A percentile compares a stretch with the other conserved stretches of the same genome.
These are phyloP conservation scores for Dreissena rostriformis DNA, from an alignment of 1,140 invertebrate species.

Conservation along the genomic window DNA sequence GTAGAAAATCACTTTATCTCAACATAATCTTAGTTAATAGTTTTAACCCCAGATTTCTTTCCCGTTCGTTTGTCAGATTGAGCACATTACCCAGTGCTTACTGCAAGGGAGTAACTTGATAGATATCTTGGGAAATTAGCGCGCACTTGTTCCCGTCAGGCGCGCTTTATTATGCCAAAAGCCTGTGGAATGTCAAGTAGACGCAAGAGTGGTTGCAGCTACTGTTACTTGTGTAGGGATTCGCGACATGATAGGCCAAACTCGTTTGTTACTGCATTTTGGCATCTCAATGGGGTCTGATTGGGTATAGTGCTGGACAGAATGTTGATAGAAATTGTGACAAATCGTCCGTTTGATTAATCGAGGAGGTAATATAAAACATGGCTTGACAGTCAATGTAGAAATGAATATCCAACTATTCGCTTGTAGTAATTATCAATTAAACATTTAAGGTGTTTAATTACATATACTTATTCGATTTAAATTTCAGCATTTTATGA, in stretches of 20 bases:
- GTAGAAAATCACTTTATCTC: background rate
- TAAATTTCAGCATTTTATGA: too few species aligned
- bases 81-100: slow-evolving; percentile 21
- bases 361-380: too few species aligned
- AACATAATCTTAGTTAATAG: slow-evolving; percentile 24
- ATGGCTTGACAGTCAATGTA: too few species aligned
- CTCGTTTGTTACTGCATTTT: background rate
- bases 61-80: slow-evolving; percentile 23
- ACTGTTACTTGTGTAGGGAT: background rate
- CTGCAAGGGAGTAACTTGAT: slow-evolving; percentile 24
- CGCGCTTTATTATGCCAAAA: background rate
- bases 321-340: too few species aligned
- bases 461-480: too few species aligned
- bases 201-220: background rate
- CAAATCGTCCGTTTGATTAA: too few species aligned
- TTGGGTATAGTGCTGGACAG: too few species aligned
- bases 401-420: too few species aligned
- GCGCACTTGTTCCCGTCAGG: slow-evolving; percentile 34
- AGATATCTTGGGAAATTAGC: slow-evolving; percentile 51
- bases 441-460: too few species aligned
- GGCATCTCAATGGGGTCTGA: too few species aligned
- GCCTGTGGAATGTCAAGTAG: background rate
- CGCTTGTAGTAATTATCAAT: too few species aligned
- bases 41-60: slow-evolving; percentile 39
- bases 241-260: background rate